A percentile compares a stretch with the other conserved stretches of the same genome.
Conservation (phyloP, 2,888 invertebrate genomes). For the Phrixothrix hirtus region DNA sequence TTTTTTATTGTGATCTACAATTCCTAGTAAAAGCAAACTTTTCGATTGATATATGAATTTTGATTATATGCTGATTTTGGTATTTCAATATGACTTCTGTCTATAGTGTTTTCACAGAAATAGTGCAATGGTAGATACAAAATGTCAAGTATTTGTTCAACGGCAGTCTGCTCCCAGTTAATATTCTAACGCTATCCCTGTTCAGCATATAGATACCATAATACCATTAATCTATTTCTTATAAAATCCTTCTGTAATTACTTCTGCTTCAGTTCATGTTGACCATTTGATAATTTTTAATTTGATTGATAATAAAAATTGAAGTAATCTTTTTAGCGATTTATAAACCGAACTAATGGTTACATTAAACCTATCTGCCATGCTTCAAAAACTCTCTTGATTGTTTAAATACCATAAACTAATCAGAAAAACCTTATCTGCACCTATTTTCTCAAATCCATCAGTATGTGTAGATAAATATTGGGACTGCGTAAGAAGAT, state of each 20-base stretch:
- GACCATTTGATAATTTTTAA: slow-evolving; percentile 5
- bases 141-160: no score
- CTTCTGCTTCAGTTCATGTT: background rate
- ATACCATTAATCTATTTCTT: slow-evolving; percentile 26
- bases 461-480: no score
- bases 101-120: no score
- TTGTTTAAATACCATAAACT: slow-evolving; percentile 10
- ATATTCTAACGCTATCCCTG: no score
- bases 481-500: no score
- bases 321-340: background rate
- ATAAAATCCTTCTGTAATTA: slow-evolving; percentile 10
- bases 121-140: no score
- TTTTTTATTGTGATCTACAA: slow-evolving; percentile 37
- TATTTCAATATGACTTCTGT: slow-evolving; percentile 34
- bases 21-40: slow-evolving; percentile 39
- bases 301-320: slow-evolving; percentile 5
- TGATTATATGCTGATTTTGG: slow-evolving; percentile 27
- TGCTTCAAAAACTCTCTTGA: slow-evolving; percentile 5
- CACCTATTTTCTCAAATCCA: slow-evolving; percentile 6
- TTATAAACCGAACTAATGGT: slow-evolving; percentile 6
- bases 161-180: no score
- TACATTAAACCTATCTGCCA: slow-evolving; percentile 10
- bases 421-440: slow-evolving; percentile 4
- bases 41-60: slow-evolving; percentile 31
- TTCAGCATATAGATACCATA: no score